A percentile compares a stretch with the other conserved stretches of the same genome.
These are phyloP conservation scores for Falco novaeseelandiae DNA, from an alignment of 2,797 vertebrate genomes.

Conservation along the genomic window DNA sequence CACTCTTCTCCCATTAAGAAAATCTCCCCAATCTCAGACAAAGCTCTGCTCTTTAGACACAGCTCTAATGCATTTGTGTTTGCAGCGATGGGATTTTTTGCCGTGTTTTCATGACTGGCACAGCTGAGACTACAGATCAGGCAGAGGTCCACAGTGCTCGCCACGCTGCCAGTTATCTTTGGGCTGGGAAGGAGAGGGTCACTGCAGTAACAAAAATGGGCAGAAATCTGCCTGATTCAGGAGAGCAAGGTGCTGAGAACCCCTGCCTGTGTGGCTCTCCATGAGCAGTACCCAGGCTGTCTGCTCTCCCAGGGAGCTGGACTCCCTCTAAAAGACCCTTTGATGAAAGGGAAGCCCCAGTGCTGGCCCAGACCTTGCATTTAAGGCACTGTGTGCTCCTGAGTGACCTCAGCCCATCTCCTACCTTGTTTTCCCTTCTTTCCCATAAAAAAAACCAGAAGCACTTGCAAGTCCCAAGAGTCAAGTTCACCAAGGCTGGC, in stretches of 20 bases:
- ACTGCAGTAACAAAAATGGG: neutral
- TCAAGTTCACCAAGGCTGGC: neutral
- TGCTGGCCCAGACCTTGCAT: neutral
- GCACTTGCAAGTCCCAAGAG: neutral
- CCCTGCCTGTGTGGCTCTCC: accelerated
- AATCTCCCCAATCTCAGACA: neutral
- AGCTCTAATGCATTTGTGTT: accelerated
- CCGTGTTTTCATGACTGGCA: neutral
- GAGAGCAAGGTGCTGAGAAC: neutral
- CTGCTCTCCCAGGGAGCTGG: neutral
- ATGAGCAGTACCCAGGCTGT: neutral
- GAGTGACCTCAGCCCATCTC: neutral
- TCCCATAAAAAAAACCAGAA: neutral
- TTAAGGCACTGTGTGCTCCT: neutral
- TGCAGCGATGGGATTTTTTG: neutral
- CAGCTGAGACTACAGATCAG: neutral
- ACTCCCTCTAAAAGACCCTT: neutral
- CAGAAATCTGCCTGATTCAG: neutral
- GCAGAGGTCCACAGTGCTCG: neutral
- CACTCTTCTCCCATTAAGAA: too few species aligned
- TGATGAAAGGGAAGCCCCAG: neutral
- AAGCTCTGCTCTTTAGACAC: neutral
- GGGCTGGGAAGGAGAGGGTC: neutral
- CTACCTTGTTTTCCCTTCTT: neutral
- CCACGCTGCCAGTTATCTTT: accelerated